These are phyloP conservation scores for Prolemur simus DNA, from an alignment of 2,113 vertebrate genomes.

Conservation along the genomic window DNA sequence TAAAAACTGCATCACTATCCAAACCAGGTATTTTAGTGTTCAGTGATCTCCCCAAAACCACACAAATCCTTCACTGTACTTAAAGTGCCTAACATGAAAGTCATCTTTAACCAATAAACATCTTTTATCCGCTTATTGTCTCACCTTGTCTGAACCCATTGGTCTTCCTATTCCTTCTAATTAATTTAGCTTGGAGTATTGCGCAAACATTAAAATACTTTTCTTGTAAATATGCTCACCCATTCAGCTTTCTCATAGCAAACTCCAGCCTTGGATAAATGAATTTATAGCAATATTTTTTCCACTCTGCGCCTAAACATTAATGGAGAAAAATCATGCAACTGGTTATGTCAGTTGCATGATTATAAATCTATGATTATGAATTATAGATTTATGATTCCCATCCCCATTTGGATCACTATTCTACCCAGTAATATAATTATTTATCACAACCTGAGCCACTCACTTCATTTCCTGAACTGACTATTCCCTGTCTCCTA, in stretches of 20 bases:
- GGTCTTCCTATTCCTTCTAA: not conserved
- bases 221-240: not conserved
- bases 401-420: not conserved
- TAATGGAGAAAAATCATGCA: not conserved
- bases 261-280: not conserved
- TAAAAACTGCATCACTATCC: not conserved
- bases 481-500: not conserved
- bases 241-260: not conserved
- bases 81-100: not conserved
- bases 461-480: not conserved
- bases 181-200: not conserved
- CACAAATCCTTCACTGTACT: not conserved
- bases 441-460: not conserved
- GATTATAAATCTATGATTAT: not conserved
- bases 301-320: not conserved
- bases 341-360: not conserved
- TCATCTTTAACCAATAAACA: not conserved
- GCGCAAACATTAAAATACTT: not conserved
- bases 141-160: not conserved
- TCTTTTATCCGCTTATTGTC: not conserved
- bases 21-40: not conserved
- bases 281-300: not conserved
- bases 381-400: not conserved
- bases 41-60: not conserved
- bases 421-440: not conserved